Percentiles rank a stretch among this genome's conserved stretches.
These are phyloP conservation scores for Napeogenes sylphis DNA, from an alignment of 2,888 invertebrate genomes.

Conservation along the genomic window DNA sequence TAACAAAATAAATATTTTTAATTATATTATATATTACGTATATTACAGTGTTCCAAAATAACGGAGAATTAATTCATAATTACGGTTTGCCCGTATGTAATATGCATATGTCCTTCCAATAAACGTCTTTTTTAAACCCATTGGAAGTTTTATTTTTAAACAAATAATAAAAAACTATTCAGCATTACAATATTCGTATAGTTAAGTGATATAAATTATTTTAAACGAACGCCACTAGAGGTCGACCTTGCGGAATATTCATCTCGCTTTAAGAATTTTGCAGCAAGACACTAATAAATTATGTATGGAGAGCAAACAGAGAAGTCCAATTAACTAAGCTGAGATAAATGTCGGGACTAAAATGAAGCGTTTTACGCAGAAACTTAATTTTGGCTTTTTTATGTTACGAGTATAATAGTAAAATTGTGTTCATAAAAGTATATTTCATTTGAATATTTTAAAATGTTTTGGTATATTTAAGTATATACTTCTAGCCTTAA, in stretches of 20 bases:
- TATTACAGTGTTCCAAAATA: no score
- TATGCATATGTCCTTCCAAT: no score
- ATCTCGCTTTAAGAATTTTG: conserved; percentile 20
- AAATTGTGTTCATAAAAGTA: conserved; percentile 1
- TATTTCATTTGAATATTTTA: conserved; percentile 2
- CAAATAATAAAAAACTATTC: no score
- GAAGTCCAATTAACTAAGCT: conserved; percentile 59
- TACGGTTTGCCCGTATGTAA: no score
- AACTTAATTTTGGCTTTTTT: conserved; percentile 39
- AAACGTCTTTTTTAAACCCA: no score
- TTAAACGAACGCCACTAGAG: conserved; percentile 14
- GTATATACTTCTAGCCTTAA: no score
- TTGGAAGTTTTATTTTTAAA: no score
- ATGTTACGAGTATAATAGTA: background rate
- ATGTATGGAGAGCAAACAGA: conserved; percentile 48
- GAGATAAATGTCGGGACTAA: conserved; percentile 62
- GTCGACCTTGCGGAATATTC: conserved; percentile 13
- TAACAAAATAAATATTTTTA: no score
- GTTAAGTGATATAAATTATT: background rate
- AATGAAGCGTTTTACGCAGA: conserved; percentile 47
- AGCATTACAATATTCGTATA: no score
- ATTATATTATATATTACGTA: no score
- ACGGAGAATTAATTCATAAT: no score
- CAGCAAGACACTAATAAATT: conserved; percentile 34
- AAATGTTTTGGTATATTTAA: background rate